phyloP scores from a whole-genome alignment of 2,797 vertebrate genomes.

The Acropternis orthonyx region DNA sequence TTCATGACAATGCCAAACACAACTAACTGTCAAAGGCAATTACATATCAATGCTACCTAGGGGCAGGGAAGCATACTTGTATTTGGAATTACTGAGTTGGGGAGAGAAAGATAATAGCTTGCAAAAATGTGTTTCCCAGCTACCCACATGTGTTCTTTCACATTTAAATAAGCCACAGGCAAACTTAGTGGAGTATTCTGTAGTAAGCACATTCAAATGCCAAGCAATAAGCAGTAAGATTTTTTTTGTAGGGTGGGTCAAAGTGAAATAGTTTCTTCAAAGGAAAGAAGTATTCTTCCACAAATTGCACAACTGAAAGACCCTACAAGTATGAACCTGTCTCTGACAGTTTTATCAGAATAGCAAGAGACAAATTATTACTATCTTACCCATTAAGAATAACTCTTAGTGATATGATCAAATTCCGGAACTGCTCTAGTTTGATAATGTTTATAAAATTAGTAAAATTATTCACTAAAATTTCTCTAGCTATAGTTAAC shows the following conservation, averaged over 20 bases:
- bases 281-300: neutral
- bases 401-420: neutral
- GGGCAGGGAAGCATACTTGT: slow-evolving; percentile 9
- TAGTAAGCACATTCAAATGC: neutral
- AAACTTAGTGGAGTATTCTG: slow-evolving; percentile 30
- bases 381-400: neutral
- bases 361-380: neutral
- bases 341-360: neutral
- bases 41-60: slow-evolving; percentile 42
- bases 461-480: slow-evolving; percentile 42
- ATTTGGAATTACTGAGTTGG: slow-evolving; percentile 28
- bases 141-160: slow-evolving; percentile 57
- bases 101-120: slow-evolving; percentile 8
- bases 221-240: slow-evolving; percentile 30
- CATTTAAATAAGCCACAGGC: slow-evolving; percentile 62
- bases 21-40: slow-evolving; percentile 50
- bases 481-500: slow-evolving; percentile 16
- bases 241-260: neutral
- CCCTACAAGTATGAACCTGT: neutral
- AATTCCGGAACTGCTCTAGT: neutral
- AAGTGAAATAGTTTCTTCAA: neutral
- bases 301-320: neutral
- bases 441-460: slow-evolving; percentile 25
- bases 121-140: slow-evolving; percentile 35
- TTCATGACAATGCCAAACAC: slow-evolving; percentile 54